Conservation (phyloP, 2,797 vertebrate species). For the Neosalanx taihuensis region DNA sequence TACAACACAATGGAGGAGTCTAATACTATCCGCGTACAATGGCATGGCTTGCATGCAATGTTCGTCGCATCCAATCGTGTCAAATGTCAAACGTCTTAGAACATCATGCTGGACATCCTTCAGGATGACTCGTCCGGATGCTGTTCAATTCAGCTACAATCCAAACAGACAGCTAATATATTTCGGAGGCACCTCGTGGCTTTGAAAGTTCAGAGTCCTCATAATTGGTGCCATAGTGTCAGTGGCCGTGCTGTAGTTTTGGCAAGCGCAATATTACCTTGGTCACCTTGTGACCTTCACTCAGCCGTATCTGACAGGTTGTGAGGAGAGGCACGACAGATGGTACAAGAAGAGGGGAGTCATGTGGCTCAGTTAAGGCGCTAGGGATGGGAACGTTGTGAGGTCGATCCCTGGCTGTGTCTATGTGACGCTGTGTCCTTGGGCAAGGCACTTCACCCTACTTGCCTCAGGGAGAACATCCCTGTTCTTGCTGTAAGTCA, state of each 20-base stretch:
- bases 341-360: not conserved
- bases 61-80: not conserved
- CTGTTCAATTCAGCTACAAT: not conserved
- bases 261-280: constrained; percentile 9
- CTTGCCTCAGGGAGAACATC: no score
- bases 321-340: not conserved
- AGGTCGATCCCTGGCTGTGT: no score
- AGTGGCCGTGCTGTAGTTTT: constrained; percentile 1
- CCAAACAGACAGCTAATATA: not conserved
- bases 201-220: constrained; percentile 16
- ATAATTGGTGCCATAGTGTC: constrained; percentile 10
- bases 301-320: constrained; percentile 18
- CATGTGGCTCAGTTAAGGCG: no score
- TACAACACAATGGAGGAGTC: not conserved
- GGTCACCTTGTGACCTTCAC: constrained; percentile 33
- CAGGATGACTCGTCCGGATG: no score
- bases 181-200: not conserved
- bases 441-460: no score
- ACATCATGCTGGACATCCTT: no score
- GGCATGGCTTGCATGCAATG: not conserved
- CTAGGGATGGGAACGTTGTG: no score
- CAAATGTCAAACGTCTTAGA: no score
- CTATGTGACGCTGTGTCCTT: no score
- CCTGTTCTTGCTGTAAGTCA: no score
- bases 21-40: not conserved